Conservation (phyloP, 2,113 vertebrate species). For the Brienomyrus longianalis region DNA sequence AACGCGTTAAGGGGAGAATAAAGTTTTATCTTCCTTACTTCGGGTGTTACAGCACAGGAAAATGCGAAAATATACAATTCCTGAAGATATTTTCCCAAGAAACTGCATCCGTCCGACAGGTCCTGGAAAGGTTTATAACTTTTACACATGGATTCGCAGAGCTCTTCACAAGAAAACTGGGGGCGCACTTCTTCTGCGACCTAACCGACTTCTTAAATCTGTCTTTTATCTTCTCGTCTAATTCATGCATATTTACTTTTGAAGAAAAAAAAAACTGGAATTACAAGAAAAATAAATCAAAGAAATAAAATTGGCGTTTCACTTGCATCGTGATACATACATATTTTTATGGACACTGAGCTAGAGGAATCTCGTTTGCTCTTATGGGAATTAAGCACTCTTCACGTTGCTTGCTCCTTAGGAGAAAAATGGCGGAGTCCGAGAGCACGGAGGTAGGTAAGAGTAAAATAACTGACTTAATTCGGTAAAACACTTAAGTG, state of each 20-base stretch:
- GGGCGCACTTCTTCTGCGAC: conserved; percentile 39
- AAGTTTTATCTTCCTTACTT: not conserved
- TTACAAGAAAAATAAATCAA: not conserved
- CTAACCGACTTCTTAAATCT: conserved; percentile 25
- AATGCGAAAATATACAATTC: not conserved
- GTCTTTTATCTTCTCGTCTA: not conserved
- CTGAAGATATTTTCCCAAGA: conserved; percentile 22
- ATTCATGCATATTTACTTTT: not conserved
- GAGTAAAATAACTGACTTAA: conserved; percentile 8
- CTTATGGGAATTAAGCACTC: conserved; percentile 98
- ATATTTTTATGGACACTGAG: conserved; percentile 20
- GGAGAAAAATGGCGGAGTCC: conserved; percentile 96
- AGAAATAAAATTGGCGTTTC: not conserved
- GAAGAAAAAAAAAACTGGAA: not conserved
- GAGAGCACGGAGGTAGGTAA: conserved; percentile 87
- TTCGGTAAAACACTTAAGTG: not conserved
- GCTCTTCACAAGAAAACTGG: conserved; percentile 23
- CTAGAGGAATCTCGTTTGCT: conserved; percentile 64
- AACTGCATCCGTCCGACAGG: conserved; percentile 19
- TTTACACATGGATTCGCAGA: conserved; percentile 47
- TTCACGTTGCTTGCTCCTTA: conserved; percentile 94
- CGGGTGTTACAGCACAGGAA: not conserved
- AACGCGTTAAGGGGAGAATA: not conserved
- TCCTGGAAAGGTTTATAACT: conserved; percentile 48
- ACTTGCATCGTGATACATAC: not conserved